Conservation (phyloP, 2,888 invertebrate genomes). For the Apodemia duryi region DNA sequence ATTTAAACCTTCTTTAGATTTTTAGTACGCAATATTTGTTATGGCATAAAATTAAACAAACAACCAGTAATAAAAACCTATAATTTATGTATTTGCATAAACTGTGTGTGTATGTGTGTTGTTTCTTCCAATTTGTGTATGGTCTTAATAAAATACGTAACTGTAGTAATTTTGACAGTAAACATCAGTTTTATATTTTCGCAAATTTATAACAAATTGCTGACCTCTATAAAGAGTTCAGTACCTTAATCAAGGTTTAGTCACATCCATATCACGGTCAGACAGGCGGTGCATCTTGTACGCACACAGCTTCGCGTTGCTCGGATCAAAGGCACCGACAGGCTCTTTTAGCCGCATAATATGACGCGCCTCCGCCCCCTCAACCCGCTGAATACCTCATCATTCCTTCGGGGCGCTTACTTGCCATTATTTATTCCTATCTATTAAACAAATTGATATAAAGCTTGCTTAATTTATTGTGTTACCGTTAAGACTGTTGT, state of each 20-base stretch:
- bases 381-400: conserved; percentile 65
- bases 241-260: conserved; percentile 77
- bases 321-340: conserved; percentile 77
- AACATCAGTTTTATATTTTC: conserved; percentile 6
- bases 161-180: too few species aligned
- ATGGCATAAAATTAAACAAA: too few species aligned
- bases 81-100: too few species aligned
- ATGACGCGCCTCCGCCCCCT: conserved; percentile 70
- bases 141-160: too few species aligned
- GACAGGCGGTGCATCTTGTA: conserved; percentile 68
- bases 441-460: conserved; percentile 76
- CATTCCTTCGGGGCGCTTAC: conserved; percentile 66
- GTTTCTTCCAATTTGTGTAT: too few species aligned
- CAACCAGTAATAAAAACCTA: too few species aligned
- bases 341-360: conserved; percentile 79
- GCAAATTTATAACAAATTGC: conserved; percentile 24
- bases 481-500: conserved; percentile 29
- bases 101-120: too few species aligned
- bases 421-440: conserved; percentile 76
- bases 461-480: conserved; percentile 48
- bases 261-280: conserved; percentile 75
- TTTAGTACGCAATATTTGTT: too few species aligned
- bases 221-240: conserved; percentile 74
- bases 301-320: conserved; percentile 48
- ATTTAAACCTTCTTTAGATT: too few species aligned